Conservation (phyloP, 2,888 invertebrate genomes). For the Apodemia hepburni region DNA sequence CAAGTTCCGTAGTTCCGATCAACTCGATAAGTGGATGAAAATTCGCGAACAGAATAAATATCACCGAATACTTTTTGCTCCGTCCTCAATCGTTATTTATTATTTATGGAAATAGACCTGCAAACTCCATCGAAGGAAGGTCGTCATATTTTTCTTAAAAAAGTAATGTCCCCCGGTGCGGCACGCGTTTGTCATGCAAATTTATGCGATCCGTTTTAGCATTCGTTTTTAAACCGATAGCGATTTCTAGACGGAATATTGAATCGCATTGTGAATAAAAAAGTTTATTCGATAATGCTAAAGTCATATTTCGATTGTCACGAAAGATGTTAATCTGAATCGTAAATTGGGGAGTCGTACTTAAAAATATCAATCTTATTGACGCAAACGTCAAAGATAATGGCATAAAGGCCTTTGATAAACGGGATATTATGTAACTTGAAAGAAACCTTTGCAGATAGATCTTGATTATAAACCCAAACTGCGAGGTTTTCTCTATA, state of each 20-base stretch:
- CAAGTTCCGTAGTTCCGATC: constrained; percentile 39
- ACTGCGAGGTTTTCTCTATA: neutral
- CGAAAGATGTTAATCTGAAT: constrained; percentile 44
- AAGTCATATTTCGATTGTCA: constrained; percentile 52
- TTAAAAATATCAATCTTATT: constrained; percentile 14
- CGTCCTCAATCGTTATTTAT: constrained; percentile 74
- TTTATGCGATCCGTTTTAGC: constrained; percentile 74
- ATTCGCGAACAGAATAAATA: constrained; percentile 71
- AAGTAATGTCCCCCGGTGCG: constrained; percentile 65
- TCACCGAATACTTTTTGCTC: constrained; percentile 64
- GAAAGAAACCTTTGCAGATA: neutral
- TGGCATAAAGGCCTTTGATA: constrained; percentile 3
- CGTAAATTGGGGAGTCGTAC: constrained; percentile 9
- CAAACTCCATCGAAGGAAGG: constrained; percentile 66
- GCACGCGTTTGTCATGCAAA: constrained; percentile 72
- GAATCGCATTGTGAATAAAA: constrained; percentile 55
- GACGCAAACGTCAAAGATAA: constrained; percentile 5
- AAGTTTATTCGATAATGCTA: constrained; percentile 50
- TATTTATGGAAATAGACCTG: constrained; percentile 78
- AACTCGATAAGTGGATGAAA: constrained; percentile 68
- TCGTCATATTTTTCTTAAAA: constrained; percentile 77
- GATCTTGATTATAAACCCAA: neutral
- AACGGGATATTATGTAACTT: constrained; percentile 1
- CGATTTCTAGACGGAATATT: constrained; percentile 71
- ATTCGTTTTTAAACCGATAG: constrained; percentile 68